Percentiles rank a stretch among this genome's conserved stretches.
phyloP scores from a whole-genome alignment of 2,113 vertebrate species.

The Zapornia atra region DNA sequence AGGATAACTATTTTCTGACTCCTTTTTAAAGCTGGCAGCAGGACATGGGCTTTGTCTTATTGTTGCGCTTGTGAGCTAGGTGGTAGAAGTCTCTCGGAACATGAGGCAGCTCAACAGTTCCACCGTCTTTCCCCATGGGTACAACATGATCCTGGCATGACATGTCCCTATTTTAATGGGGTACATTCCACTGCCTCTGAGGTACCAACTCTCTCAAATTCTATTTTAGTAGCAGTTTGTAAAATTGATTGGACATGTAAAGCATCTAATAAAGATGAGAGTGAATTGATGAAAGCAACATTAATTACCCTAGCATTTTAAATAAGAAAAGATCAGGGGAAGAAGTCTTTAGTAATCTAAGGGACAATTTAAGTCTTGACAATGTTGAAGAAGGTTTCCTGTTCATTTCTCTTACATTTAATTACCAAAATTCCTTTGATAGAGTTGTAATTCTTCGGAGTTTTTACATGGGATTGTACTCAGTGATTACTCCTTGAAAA shows the following conservation, averaged over 20 bases:
- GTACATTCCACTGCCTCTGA: not conserved
- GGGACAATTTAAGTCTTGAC: not conserved
- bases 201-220: not conserved
- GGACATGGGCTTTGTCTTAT: not conserved
- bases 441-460: not conserved
- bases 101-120: not conserved
- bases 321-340: not conserved
- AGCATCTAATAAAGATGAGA: not conserved
- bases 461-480: not conserved
- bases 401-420: not conserved
- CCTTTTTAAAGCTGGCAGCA: not conserved
- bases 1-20: not conserved
- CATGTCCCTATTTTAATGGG: not conserved
- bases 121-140: not conserved
- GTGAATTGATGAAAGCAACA: not conserved
- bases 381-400: not conserved
- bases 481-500: not conserved
- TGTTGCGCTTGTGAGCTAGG: not conserved
- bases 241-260: not conserved
- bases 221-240: not conserved
- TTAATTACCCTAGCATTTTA: not conserved
- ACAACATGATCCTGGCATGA: not conserved
- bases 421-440: not conserved
- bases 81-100: not conserved
- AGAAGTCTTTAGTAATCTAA: not conserved